Percentiles rank a stretch among this genome's conserved stretches.
These are phyloP conservation scores for Alosa alosa DNA, from an alignment of 2,113 vertebrate species.

Conservation along the genomic window DNA sequence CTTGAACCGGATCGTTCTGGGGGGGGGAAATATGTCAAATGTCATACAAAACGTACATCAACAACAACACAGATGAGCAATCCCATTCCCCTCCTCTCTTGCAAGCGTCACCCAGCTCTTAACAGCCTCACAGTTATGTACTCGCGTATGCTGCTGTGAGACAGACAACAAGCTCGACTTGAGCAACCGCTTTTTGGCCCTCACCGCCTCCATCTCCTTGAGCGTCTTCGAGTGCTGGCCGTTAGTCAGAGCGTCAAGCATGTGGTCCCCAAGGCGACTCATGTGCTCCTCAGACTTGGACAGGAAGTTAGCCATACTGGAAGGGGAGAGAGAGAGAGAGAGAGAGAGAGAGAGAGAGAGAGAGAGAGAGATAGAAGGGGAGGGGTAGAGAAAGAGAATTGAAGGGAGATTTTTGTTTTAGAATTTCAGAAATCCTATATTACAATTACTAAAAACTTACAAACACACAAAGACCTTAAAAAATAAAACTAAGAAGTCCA, in stretches of 20 bases:
- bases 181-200: constrained; percentile 32
- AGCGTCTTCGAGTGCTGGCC: constrained; percentile 87
- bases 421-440: no score
- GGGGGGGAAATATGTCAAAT: not conserved
- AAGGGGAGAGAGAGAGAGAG: not conserved
- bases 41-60: not conserved
- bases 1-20: constrained; percentile 14
- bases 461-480: no score
- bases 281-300: constrained; percentile 85
- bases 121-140: not conserved
- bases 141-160: not conserved
- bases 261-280: constrained; percentile 87
- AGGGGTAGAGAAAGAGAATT: not conserved
- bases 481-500: no score
- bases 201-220: constrained; percentile 77
- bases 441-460: no score
- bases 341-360: not conserved
- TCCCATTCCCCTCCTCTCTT: not conserved
- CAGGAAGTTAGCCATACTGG: constrained; percentile 83
- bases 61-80: not conserved
- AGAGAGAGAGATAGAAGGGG: not conserved
- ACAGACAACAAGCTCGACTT: not conserved
- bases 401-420: no score
- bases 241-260: constrained; percentile 89
- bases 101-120: not conserved